These are phyloP conservation scores for Rhagoletis pomonella DNA, from an alignment of 1,140 invertebrate species.

Conservation along the genomic window DNA sequence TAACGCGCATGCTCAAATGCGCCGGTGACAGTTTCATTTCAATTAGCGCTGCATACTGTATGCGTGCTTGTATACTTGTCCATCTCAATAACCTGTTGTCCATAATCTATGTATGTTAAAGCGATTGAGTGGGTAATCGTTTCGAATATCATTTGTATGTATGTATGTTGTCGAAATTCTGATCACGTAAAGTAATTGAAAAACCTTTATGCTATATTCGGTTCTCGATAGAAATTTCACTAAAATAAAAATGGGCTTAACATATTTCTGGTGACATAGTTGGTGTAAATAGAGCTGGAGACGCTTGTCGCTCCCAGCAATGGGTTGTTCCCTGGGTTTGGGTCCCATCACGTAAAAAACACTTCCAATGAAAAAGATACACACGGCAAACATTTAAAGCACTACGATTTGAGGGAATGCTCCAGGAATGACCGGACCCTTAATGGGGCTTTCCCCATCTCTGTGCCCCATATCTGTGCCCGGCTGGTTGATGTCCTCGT, in stretches of 20 bases:
- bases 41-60: neutral
- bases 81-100: neutral
- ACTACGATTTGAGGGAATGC: too few species aligned
- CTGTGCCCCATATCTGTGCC: too few species aligned
- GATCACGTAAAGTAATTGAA: constrained; percentile 45
- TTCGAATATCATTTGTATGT: neutral
- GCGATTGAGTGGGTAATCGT: constrained; percentile 2
- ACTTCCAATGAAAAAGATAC: too few species aligned
- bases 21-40: constrained; percentile 45
- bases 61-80: neutral
- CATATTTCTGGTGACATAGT: constrained; percentile 2
- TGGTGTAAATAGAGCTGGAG: neutral
- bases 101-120: constrained; percentile 39
- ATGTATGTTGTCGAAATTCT: constrained; percentile 27
- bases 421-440: too few species aligned
- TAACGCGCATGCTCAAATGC: constrained; percentile 39
- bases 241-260: neutral
- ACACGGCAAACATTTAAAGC: too few species aligned
- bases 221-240: constrained; percentile 31
- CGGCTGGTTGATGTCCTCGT: too few species aligned
- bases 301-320: too few species aligned
- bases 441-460: too few species aligned
- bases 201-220: constrained; percentile 39
- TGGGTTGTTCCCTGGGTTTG: too few species aligned
- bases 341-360: too few species aligned